Evolutionary conservation across 1,140 invertebrate genomes (phyloP), one percentile per base, ranked within the genome.

Genomic region (Drosophila bocqueti): DNA sequence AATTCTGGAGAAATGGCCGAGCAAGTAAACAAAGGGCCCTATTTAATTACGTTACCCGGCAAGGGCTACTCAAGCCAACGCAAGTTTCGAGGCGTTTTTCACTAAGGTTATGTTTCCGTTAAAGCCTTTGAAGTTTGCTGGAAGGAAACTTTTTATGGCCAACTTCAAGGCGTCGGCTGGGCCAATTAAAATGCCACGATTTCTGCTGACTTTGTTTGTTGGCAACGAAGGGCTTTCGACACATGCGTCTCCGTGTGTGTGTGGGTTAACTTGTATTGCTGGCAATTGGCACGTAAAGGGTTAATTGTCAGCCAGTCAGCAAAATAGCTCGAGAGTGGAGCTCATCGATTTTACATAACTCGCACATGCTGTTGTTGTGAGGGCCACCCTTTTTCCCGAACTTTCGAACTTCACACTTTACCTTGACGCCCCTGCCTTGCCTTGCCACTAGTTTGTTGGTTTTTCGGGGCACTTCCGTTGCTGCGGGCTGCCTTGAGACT

Each of bases 241-340:
- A 49, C 46, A 49, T 26, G 46, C 46, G 46, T 49, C 46, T 26
- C 0, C 36, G 7, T 9, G 45, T 40, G 46, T 52, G 24, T 52
- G 61, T 36, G 54, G 47, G 58, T 61, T 71, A 89, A 89, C 80
- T 87, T 87, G 81, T 89, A 83, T 78, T 71, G 77, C 72, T 67
- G 63, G 43, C 81, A 83, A 83, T 89, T 87, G 80, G 76, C 83
- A 89, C 83, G 81, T 89, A 81, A 87, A 77, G 84, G 85, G 84
- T 87, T 87, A 89, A 89, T 87, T 78, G 77, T 75, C 34, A 50
- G 81, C 80, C 67, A 80, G 81, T 87, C 83, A 87, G 83, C 83
- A 87, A 71, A 79, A 71, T 77, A 58, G 58, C 46, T 47, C n/a
- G 10, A 46, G 31, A 46, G 55, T 49, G 26, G 47, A 66, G 46